Conservation (phyloP, 2,888 invertebrate species). For the Eilema depressum region DNA sequence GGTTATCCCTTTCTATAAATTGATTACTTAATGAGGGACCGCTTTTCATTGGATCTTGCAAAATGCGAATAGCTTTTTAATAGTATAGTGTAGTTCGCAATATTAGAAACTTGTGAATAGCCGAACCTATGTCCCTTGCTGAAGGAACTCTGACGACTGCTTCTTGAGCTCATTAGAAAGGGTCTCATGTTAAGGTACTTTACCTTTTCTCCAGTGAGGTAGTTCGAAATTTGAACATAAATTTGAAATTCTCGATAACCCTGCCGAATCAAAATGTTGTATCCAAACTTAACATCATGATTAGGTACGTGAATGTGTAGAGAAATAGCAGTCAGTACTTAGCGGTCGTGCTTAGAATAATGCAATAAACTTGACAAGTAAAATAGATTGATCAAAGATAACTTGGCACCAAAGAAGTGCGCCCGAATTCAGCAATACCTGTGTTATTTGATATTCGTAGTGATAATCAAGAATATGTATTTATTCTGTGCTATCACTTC, state of each 20-base stretch:
- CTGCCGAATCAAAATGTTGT: neutral
- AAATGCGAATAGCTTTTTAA: too few relatives aligned
- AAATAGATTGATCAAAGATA: conserved; percentile 27
- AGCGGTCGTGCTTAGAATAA: conserved; percentile 33
- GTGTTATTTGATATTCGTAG: neutral
- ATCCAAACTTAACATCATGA: neutral
- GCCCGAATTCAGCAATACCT: neutral
- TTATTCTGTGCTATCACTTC: conserved; percentile 2
- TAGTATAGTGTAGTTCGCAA: too few relatives aligned
- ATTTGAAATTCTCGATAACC: neutral
- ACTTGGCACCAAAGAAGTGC: conserved; percentile 19
- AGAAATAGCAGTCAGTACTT: conserved; percentile 34
- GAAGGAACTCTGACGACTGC: too few relatives aligned
- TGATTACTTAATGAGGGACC: neutral
- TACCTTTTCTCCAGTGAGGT: too few relatives aligned
- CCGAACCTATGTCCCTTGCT: too few relatives aligned
- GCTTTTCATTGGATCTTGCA: neutral
- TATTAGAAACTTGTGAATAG: too few relatives aligned
- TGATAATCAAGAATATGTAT: neutral
- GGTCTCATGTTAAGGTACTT: too few relatives aligned
- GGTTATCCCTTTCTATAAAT: neutral
- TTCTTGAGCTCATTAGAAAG: too few relatives aligned
- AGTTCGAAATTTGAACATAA: too few relatives aligned
- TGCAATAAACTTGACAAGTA: conserved; percentile 11
- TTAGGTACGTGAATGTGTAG: neutral